These are phyloP conservation scores for Caenorhabditis becei DNA, from an alignment of 2,888 invertebrate species.

Conservation along the genomic window DNA sequence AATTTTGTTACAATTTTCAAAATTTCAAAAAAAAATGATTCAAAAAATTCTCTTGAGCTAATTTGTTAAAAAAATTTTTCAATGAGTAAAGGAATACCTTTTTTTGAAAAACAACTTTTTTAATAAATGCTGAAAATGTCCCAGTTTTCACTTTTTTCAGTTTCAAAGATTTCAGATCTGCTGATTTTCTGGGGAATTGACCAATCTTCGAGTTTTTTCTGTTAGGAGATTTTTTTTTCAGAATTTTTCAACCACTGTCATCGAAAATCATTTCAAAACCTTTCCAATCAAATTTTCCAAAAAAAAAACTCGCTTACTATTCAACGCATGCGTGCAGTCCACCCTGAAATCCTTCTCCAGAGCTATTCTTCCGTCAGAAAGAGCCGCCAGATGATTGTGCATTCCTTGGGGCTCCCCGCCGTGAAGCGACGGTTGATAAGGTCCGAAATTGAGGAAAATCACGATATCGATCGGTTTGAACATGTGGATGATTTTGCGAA, in stretches of 20 bases:
- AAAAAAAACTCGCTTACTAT: no score
- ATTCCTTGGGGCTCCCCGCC: not conserved
- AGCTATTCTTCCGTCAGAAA: not conserved
- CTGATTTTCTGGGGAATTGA: no score
- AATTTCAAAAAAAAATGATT: no score
- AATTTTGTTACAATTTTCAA: no score
- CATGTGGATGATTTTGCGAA: conserved; percentile 38
- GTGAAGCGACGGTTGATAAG: not conserved
- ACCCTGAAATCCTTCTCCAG: conserved; percentile 31
- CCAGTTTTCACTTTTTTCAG: not conserved
- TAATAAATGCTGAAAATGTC: no score
- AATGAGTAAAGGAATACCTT: no score
- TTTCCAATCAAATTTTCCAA: not conserved
- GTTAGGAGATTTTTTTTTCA: no score
- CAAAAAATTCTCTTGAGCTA: not conserved
- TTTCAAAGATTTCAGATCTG: no score
- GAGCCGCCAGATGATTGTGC: conserved; percentile 29
- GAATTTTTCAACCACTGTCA: not conserved
- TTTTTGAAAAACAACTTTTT: no score
- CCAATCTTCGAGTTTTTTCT: no score
- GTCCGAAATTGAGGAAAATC: conserved; percentile 16
- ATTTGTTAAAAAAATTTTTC: not conserved
- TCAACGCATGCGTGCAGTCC: conserved; percentile 28
- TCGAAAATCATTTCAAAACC: not conserved
- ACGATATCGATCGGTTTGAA: conserved; percentile 44